Evolutionary conservation across 2,888 invertebrate genomes (phyloP), one percentile per base, ranked within the genome.

Genomic region (Drosophila algonquin): DNA sequence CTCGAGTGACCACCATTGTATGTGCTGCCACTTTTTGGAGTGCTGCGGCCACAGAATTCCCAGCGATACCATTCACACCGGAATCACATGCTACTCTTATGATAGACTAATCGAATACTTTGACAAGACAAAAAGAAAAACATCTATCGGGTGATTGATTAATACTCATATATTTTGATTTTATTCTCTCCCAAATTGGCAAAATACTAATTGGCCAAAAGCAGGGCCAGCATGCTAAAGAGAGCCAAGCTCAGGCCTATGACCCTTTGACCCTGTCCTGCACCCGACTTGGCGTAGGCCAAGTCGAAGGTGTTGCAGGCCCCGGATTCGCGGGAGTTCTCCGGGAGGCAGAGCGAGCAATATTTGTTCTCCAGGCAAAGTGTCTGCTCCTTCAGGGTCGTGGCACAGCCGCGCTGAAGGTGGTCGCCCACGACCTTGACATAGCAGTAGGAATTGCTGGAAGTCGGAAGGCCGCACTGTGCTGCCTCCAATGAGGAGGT

Each of bases 361-460:
- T 71, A 63, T 0, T 3, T 27, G 18, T 82, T 80, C 1, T 60
- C 48, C 44, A 89, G 67, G 35, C 92, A 92, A 10, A 63, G 74
- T 9, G 73, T 47, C 40, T 92, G 91, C 47, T 91, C 87, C 57
- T 75, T 73, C 0, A 87, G 73, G 35, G 81, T 77, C 7, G 84
- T 45, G 0, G 90, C 76, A 58, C 92, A 92, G 18, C 92, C 92
- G 0, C 92, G 76, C 51, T 77, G 71, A 0, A 86, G 50, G n/a
- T 67, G 32, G 0, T 10, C 9, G 0, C 69, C 74, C 5, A 48
- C 62, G 3, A 63, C 44, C 53, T 79, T 87, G 8, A 89, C 85
- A 45, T 81, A 92, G 63, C 92, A 92, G 50, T 91, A 92, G n/a
- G 91, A 89, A 50, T 91, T 91, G 3, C 60, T 67, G 0, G 89